Evolutionary conservation across 2,113 vertebrate species (phyloP), one percentile per base, ranked within the genome.

Genomic region (Coracopsis vasa): DNA sequence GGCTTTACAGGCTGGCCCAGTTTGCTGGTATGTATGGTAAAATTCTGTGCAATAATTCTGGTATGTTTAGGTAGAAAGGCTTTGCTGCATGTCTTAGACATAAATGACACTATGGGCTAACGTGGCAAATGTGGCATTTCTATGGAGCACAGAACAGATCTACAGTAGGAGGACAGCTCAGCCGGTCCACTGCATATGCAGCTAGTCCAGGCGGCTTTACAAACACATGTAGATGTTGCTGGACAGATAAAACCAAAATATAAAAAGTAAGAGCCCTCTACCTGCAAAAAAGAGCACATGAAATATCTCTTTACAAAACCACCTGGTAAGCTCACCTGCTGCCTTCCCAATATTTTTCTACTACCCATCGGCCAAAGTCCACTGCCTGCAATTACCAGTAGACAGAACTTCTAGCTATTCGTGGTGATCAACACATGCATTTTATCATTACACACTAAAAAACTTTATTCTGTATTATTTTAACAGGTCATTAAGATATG

Each of bases 101-200:
- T 37, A 72, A 80, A 44, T 13, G 28, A 74, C 20, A 31, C 6
- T 2, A 48, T 3, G 9, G 25, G 23, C 14, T 78, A 58, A 58
- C 0, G 0, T 6, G 80, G 48, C 41, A 90, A 77, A 78, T 2
- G 4, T 4, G 14, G 28, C 19, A 33, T 58, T 83, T 86, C 56
- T 37, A 15, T 4, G 31, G 25, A 53, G 67, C 24, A 44, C 44
- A 44, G n/a, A 42, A 37, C 8, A 66, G 45, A 60, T 25, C 45
- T 37, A 28, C 29, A 60, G 14, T 0, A 77, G 67, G 11, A 79
- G 8, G 1, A 50, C 3, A 3, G 10, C 24, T 66, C 48, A 77
- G 37, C 8, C 54, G 24, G 4, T 27, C 80, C 82, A 16, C 3
- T 45, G 31, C 28, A 29, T 4, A 60, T 13, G 14, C 44, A 77